Percentiles rank a stretch among this genome's conserved stretches.
Conservation (phyloP, 2,797 vertebrate species). For the Selene dorsalis region DNA sequence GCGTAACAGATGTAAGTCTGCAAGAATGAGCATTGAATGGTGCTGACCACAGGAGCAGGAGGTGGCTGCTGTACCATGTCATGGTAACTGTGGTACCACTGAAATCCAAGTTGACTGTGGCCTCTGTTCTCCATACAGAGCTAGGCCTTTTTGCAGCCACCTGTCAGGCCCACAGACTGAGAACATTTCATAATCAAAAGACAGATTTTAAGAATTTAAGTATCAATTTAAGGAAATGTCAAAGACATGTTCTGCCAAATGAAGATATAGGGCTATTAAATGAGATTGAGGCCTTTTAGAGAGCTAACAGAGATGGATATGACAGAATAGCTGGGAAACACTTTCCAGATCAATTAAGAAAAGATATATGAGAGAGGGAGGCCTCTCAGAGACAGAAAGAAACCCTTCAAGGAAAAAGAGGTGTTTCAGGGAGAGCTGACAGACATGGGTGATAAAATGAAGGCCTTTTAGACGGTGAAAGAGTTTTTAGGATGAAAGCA, state of each 20-base stretch:
- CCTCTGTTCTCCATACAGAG: neutral
- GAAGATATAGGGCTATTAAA: conserved; percentile 34
- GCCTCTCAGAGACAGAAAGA: conserved; percentile 46
- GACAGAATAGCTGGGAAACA: conserved; percentile 29
- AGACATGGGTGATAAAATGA: conserved; percentile 53
- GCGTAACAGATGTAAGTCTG: neutral
- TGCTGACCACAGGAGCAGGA: neutral
- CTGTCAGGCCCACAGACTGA: conserved; percentile 10
- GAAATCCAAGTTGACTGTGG: neutral
- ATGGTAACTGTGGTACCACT: neutral
- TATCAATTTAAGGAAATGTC: conserved; percentile 31
- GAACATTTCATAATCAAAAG: conserved; percentile 27
- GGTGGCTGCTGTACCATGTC: neutral
- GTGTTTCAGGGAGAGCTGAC: conserved; percentile 47
- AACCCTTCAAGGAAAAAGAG: conserved; percentile 37
- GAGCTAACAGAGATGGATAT: conserved; percentile 34
- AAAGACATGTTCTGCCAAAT: conserved; percentile 36
- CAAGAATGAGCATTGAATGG: neutral
- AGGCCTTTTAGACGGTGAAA: conserved; percentile 59
- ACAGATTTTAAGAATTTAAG: neutral
- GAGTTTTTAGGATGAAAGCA: conserved; percentile 34
- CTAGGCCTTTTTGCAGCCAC: conserved; percentile 31
- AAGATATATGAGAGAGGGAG: conserved; percentile 37
- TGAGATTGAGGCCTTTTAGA: conserved; percentile 33
- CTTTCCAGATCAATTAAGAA: conserved; percentile 46